Percentiles rank a stretch among this genome's conserved stretches.
Conservation (phyloP, 2,797 vertebrate species). For the Chromis chromis region DNA sequence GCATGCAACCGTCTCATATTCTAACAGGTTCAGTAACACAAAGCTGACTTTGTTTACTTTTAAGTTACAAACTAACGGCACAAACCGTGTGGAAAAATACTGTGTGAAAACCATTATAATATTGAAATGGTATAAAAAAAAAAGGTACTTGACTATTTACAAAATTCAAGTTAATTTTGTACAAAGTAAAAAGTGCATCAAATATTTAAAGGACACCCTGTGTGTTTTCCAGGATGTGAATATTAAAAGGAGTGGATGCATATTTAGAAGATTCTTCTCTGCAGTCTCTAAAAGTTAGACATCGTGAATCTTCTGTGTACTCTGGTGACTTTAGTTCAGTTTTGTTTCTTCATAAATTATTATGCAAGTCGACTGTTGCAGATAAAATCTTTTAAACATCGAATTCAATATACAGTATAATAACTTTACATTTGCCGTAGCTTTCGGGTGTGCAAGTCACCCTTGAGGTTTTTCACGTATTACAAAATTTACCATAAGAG, state of each 20-base stretch:
- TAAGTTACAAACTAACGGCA: slow-evolving; percentile 71
- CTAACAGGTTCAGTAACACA: slow-evolving; percentile 45
- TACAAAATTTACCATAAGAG: slow-evolving; percentile 65
- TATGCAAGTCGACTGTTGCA: slow-evolving; percentile 48
- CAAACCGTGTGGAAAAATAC: slow-evolving; percentile 64
- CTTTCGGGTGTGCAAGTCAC: slow-evolving; percentile 63
- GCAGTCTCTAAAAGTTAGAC: slow-evolving; percentile 39
- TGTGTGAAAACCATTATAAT: slow-evolving; percentile 51
- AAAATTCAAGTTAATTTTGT: slow-evolving; percentile 87
- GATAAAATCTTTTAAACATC: slow-evolving; percentile 59
- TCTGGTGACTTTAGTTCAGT: slow-evolving; percentile 50
- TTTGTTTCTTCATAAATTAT: slow-evolving; percentile 68
- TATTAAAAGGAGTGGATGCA: slow-evolving; percentile 47
- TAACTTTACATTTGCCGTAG: slow-evolving; percentile 67
- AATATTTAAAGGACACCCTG: slow-evolving; percentile 65
- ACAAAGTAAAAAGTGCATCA: slow-evolving; percentile 88
- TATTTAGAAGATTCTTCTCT: slow-evolving; percentile 47
- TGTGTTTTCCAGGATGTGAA: slow-evolving; percentile 57
- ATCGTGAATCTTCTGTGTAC: slow-evolving; percentile 33
- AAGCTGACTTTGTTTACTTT: slow-evolving; percentile 38
- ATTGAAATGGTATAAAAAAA: slow-evolving; percentile 71
- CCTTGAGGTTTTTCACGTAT: slow-evolving; percentile 80
- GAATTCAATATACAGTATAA: slow-evolving; percentile 71
- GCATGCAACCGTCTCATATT: slow-evolving; percentile 54
- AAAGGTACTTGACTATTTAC: slow-evolving; percentile 81